Evolutionary conservation across 2,113 vertebrate species (phyloP).

Genomic region (Arvicanthis niloticus): DNA sequence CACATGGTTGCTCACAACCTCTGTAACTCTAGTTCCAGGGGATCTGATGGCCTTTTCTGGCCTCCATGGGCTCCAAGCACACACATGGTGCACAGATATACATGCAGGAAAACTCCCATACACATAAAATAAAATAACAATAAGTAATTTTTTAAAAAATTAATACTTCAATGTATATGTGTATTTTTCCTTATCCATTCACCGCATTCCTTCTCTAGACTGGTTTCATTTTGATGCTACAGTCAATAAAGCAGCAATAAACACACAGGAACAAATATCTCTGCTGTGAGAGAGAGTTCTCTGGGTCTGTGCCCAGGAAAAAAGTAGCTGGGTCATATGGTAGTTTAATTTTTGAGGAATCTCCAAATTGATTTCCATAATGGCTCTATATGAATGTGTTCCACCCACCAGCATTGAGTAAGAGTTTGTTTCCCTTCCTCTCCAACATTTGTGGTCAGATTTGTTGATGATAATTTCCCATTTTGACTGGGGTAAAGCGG

Average conservation of each 20-base stretch:
- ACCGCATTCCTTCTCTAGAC: neutral
- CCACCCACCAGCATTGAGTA: no score
- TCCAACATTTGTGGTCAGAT: neutral
- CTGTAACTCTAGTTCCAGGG: no score
- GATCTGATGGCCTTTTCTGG: no score
- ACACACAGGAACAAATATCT: no score
- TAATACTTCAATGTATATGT: neutral
- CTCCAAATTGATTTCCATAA: neutral
- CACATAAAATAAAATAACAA: neutral
- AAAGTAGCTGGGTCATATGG: neutral
- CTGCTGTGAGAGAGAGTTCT: neutral
- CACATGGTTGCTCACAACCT: neutral
- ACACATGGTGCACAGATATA: neutral
- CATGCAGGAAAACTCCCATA: neutral
- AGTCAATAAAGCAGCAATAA: neutral
- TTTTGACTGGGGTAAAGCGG: neutral
- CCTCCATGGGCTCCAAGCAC: neutral
- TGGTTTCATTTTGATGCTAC: neutral
- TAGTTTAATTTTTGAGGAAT: neutral
- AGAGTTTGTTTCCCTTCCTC: neutral
- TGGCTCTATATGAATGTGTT: neutral
- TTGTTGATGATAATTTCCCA: neutral
- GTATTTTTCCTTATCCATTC: neutral
- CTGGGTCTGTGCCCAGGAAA: neutral
- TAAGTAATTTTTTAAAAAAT: neutral